Evolutionary conservation across 1,140 invertebrate species (phyloP).

Genomic region (Drosophila truncata): DNA sequence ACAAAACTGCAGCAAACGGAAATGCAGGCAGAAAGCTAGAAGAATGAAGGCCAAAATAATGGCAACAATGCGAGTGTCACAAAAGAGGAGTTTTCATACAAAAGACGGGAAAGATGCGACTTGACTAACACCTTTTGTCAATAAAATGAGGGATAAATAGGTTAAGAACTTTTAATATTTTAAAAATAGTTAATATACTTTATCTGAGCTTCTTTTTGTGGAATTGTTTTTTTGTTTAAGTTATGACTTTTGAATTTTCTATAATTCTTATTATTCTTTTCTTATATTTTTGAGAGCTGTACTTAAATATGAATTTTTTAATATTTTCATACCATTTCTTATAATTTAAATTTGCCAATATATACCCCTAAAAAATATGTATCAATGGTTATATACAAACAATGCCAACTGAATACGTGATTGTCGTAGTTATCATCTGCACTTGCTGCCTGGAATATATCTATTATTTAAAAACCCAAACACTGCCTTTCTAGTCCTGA

Average conservation of each 20-base stretch:
- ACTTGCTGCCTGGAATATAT: constrained; percentile 9
- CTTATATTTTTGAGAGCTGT: no score
- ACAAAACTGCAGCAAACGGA: constrained; percentile 57
- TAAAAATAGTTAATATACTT: background rate
- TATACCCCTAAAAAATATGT: background rate
- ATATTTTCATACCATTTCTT: no score
- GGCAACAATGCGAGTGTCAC: constrained; percentile 19
- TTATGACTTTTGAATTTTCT: no score
- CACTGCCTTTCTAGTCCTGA: constrained; percentile 8
- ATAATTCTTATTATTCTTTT: no score
- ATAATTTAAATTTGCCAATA: background rate
- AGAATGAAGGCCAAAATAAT: constrained; percentile 55
- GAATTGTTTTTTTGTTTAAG: no score
- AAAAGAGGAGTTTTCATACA: background rate
- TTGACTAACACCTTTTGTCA: no score
- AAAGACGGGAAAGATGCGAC: background rate
- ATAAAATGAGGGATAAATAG: background rate
- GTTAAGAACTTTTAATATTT: background rate
- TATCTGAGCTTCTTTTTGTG: background rate
- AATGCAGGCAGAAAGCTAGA: constrained; percentile 50
- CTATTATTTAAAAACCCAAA: constrained; percentile 10
- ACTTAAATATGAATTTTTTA: no score
- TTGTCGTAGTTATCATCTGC: constrained; percentile 22
- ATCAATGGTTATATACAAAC: constrained; percentile 8
- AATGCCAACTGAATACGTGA: constrained; percentile 18